Percentiles rank a stretch among this genome's conserved stretches.
These are phyloP conservation scores for Microtus oregoni DNA, from an alignment of 2,113 vertebrate species.

Conservation along the genomic window DNA sequence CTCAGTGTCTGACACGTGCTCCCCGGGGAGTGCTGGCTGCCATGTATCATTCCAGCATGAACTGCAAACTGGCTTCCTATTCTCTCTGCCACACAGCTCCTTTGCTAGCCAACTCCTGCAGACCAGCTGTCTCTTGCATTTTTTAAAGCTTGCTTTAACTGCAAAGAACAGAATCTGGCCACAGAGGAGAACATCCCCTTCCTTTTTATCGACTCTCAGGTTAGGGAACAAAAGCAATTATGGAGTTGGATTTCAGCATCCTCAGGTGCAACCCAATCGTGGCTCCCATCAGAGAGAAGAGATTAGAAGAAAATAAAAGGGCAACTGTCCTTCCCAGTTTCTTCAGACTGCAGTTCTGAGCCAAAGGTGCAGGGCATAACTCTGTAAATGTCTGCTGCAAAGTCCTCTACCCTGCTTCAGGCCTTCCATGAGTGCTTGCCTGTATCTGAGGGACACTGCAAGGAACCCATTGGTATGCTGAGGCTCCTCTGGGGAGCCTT, in stretches of 20 bases:
- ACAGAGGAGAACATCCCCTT: constrained; percentile 5
- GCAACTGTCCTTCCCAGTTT: background rate
- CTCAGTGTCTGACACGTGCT: background rate
- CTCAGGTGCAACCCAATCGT: background rate
- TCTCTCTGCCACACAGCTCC: background rate
- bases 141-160: constrained; percentile 60
- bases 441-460: rapidly evolving
- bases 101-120: background rate
- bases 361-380: background rate
- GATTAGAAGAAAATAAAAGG: constrained; percentile 19
- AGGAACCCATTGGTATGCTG: background rate
- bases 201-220: constrained; percentile 37
- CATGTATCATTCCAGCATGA: background rate
- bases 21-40: background rate
- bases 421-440: background rate
- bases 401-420: background rate
- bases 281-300: background rate
- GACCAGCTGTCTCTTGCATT: constrained; percentile 45
- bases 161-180: constrained; percentile 48
- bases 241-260: constrained; percentile 25
- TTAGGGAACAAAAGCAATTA: constrained; percentile 46
- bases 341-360: background rate
- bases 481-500: background rate
- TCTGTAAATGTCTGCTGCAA: background rate
- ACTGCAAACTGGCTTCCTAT: background rate